Percentiles rank a stretch among this genome's conserved stretches.
Evolutionary conservation across 2,113 vertebrate genomes (phyloP).

Genomic region (Malurus melanocephalus): DNA sequence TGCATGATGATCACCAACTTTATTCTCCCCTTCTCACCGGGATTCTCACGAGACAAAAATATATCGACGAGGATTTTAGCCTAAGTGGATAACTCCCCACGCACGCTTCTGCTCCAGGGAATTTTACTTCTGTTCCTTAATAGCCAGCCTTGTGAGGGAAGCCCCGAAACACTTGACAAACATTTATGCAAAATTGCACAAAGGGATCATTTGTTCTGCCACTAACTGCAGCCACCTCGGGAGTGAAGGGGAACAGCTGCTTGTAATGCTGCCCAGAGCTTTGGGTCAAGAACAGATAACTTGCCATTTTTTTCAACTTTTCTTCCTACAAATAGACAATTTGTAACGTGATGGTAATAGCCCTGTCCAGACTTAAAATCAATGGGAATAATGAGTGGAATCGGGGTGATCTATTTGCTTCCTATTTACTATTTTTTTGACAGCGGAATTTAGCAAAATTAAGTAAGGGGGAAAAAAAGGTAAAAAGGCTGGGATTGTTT

Average conservation of each 20-base stretch:
- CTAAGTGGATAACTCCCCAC: constrained; percentile 13
- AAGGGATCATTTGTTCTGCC: constrained; percentile 48
- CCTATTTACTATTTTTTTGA: constrained; percentile 28
- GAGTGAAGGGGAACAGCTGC: constrained; percentile 29
- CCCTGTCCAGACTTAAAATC: constrained; percentile 19
- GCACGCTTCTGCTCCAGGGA: background rate
- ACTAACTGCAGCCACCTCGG: constrained; percentile 5
- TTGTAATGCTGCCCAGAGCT: constrained; percentile 7
- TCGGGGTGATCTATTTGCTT: background rate
- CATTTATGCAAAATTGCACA: constrained; percentile 52
- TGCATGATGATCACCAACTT: background rate
- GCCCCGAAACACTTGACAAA: constrained; percentile 45
- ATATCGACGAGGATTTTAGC: background rate
- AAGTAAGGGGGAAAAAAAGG: background rate
- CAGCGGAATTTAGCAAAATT: background rate
- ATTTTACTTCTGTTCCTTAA: constrained; percentile 49
- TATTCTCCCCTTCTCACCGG: background rate
- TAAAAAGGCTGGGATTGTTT: background rate
- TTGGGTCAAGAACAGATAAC: constrained; percentile 11
- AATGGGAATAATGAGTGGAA: constrained; percentile 6
- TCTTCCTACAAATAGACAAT: background rate
- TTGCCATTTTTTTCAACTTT: constrained; percentile 21
- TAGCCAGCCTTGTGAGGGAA: background rate
- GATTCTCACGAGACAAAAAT: background rate
- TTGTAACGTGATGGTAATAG: background rate